phyloP scores from a whole-genome alignment of 2,888 invertebrate species.

The Acrobasis consociella region DNA sequence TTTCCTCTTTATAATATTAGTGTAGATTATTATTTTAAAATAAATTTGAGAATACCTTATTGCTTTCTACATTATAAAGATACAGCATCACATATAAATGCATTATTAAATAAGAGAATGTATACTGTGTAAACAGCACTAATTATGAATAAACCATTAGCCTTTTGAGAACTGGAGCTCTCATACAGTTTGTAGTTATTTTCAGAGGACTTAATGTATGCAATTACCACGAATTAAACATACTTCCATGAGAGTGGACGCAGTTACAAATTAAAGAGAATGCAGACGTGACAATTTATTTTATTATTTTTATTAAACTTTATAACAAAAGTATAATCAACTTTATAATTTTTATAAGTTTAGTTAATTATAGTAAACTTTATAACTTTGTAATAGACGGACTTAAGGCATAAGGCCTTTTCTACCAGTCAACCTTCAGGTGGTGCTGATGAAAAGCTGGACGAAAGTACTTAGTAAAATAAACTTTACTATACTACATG shows the following conservation, averaged over 20 bases:
- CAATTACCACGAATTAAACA: constrained; percentile 14
- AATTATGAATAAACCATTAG: constrained; percentile 5
- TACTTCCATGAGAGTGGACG: constrained; percentile 5
- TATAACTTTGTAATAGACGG: too few species aligned
- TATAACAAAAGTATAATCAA: too few species aligned
- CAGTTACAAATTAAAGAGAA: neutral
- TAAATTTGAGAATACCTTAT: neutral
- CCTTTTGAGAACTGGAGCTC: constrained; percentile 5
- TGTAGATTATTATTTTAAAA: too few species aligned
- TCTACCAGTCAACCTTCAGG: too few species aligned
- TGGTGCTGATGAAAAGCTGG: too few species aligned
- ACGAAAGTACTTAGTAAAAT: too few species aligned
- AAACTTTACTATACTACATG: too few species aligned
- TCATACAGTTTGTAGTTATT: neutral
- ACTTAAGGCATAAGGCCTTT: too few species aligned
- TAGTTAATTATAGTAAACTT: too few species aligned
- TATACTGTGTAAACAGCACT: neutral
- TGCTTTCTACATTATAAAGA: neutral
- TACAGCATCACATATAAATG: neutral
- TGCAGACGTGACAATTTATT: neutral
- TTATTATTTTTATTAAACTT: too few species aligned
- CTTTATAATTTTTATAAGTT: too few species aligned
- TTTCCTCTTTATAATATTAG: too few species aligned
- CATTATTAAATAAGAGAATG: constrained; percentile 2
- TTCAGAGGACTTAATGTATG: constrained; percentile 2